Conservation (phyloP, 23 tunicate genomes). For the Trididemnum clinides region DNA sequence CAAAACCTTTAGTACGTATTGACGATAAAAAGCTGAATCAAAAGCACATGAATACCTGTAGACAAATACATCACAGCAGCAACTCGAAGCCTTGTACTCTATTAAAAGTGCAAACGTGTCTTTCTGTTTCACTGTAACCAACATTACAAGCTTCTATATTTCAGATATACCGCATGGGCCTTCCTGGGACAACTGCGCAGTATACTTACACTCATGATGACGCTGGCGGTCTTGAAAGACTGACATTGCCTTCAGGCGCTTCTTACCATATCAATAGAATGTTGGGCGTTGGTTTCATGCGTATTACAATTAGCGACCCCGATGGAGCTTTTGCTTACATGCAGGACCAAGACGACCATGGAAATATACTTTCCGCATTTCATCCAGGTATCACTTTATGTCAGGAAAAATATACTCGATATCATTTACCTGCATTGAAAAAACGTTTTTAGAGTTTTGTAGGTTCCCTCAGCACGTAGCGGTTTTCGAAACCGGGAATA, state of each 20-base stretch:
- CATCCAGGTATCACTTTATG: constrained; percentile 73
- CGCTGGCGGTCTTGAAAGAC: constrained; percentile 36
- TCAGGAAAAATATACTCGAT: too few species aligned
- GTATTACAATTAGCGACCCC: constrained; percentile 46
- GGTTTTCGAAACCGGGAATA: too few species aligned
- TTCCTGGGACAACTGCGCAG: constrained; percentile 39
- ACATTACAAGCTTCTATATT: not conserved
- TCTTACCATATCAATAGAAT: constrained; percentile 35
- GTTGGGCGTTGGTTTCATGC: constrained; percentile 73
- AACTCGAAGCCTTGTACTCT: not conserved
- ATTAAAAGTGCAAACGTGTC: too few species aligned
- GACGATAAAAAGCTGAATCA: too few species aligned
- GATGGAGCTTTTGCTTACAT: not conserved
- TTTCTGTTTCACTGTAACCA: too few species aligned
- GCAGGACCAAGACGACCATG: constrained; percentile 42
- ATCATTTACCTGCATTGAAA: too few species aligned
- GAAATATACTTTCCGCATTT: constrained; percentile 25
- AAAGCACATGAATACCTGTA: too few species aligned
- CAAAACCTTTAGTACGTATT: too few species aligned
- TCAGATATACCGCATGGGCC: constrained; percentile 47
- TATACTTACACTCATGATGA: constrained; percentile 63
- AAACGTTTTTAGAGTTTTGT: too few species aligned
- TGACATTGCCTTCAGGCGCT: constrained; percentile 70
- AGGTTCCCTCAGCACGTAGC: too few species aligned
- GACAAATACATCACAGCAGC: not conserved